Evolutionary conservation across 2,888 invertebrate species (phyloP), one percentile per base, ranked within the genome.

Genomic region (Polydrusus tereticollis): DNA sequence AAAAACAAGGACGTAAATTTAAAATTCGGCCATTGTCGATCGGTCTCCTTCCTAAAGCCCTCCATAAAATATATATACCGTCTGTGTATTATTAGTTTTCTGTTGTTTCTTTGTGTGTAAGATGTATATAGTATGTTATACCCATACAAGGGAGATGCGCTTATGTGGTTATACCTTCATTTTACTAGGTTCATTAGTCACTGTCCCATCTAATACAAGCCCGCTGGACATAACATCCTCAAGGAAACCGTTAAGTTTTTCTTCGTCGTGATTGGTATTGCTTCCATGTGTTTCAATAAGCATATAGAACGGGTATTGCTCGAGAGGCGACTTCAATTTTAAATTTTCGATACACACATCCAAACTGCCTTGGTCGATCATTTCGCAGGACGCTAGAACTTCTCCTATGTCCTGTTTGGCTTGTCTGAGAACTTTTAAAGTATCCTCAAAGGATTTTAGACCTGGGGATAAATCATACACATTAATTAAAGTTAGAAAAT

Each of bases 321-420:
- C 83, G 71, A 92, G 87, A 7, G 92, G 92, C 26, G 89, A 88
- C 68, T 88, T 87, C 36, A 93, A 77, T 8, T 89, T 88, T 60
- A 91, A 88, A 81, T 93, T 89, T 47, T 87, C 83, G 0, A 89
- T 87, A 0, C 92, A 90, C 38, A 90, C 88, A n/a, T 88, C 88
- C 80, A 98, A 87, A 0, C 95, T 90, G 45, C 86, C 85, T 10
- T 87, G 87, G 85, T 99, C 99, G 73, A 99, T 93, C 88, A 99
- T 90, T 87, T 99, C 99, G 86, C 96, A 98, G 0, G 98, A 96
- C 3, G 98, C 98, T 43, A 99, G 85, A 76, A 97, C 94, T 87
- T 99, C 98, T 0, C 93, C 94, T 10, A 98, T 86, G 21, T 91
- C 89, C 0, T 85, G 85, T 84, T 93, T 95, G 0, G 97, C 95